Base-by-base conservation (phyloP, 2,888 invertebrate species). In the Diogma glabrata region DNA sequence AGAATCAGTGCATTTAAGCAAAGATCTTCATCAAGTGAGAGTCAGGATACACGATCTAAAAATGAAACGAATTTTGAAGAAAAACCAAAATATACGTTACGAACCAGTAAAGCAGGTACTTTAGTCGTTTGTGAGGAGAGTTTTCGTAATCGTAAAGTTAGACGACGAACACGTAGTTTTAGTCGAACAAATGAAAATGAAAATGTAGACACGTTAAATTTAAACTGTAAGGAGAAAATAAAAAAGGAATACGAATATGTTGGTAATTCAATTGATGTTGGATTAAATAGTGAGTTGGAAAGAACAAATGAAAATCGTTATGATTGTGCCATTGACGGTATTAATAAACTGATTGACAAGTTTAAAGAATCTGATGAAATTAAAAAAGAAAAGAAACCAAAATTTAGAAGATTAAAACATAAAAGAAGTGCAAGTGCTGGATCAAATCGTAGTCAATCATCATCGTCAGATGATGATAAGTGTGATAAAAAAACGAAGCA, bases 31-130 rank as follows among this genome's bases (percentile, higher is more conserved):
- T 68, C 69, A 1, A 65, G 70, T 4, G 68, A 69, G 3, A 67
- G 67, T 54, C 63, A 60, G 16, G 58, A 59, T 19, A 38, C 51
- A 3, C 51, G 52, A 30, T 22, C 38, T 28, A 17, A 16, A 43
- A 16, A 40, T 24, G n/a, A 36, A 36, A 36, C 3, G 3, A 7
- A 14, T 4, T 8, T 36, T 14, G 36, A 14, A 14, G 7, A 12
- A 4, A 36, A 36, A 5, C 65, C 65, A 14, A 68, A 67, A 47
- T 76, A 76, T 57, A 71, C 64, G 54, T 65, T 73, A 49, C 65
- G 75, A 57, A 73, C 72, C 24, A 71, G 74, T 59, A 71, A 72
- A 54, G 75, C 76, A 12, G 76, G 76, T 23, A 75, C 75, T 28
- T 61, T 76, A 55, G 65, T 77, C 51, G 69, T 76, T 50, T 67